Percentiles rank a stretch among this genome's conserved stretches.
These are phyloP conservation scores for Drosophila percnosoma DNA, from an alignment of 2,888 invertebrate genomes.

Conservation along the genomic window DNA sequence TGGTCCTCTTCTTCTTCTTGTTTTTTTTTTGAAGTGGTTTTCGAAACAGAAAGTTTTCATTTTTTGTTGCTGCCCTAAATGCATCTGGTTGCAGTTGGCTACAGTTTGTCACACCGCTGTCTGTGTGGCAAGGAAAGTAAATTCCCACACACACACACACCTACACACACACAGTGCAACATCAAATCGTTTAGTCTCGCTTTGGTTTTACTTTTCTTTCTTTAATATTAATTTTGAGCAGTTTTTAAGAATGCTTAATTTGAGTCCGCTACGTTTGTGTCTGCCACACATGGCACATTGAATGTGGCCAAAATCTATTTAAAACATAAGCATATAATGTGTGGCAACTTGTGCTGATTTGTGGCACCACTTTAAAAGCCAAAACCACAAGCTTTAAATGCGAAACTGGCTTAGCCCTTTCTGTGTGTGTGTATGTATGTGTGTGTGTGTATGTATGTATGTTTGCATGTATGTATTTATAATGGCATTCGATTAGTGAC, in stretches of 20 bases:
- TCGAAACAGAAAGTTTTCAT: conserved; percentile 21
- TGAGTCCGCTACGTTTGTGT: neutral
- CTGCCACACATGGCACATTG: neutral
- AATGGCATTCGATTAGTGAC: neutral
- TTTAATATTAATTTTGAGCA: neutral
- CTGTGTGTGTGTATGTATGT: neutral
- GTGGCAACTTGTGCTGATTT: neutral
- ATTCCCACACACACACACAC: conserved; percentile 5
- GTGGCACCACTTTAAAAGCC: neutral
- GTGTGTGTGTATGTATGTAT: too few species aligned
- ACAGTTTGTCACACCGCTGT: conserved; percentile 37
- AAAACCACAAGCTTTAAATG: conserved; percentile 2
- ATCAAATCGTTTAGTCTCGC: conserved; percentile 20
- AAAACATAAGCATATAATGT: neutral
- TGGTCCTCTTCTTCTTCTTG: neutral
- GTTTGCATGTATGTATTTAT: neutral
- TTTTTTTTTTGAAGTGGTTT: conserved; percentile 33
- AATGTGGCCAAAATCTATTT: neutral
- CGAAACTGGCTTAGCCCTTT: neutral
- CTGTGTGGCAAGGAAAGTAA: conserved; percentile 13
- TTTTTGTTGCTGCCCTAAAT: conserved; percentile 24
- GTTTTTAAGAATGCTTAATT: neutral
- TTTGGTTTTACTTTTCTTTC: neutral
- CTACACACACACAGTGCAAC: conserved; percentile 1
- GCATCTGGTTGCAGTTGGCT: conserved; percentile 38